Conservation (phyloP, 2,113 vertebrate species). For the Stercorarius parasiticus region DNA sequence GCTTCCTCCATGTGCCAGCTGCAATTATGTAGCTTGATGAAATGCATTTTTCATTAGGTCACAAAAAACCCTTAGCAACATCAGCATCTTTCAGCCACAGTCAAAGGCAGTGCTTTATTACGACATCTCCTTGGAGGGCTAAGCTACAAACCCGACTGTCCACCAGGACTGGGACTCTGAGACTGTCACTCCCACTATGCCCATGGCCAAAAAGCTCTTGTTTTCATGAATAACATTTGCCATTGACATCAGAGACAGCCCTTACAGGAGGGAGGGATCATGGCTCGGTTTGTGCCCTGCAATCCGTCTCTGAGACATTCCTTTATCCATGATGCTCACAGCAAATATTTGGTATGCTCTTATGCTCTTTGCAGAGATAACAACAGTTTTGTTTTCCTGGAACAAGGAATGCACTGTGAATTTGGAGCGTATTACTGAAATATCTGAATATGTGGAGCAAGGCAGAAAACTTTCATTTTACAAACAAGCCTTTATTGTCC, state of each 20-base stretch:
- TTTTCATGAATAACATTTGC: background rate
- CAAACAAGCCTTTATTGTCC: constrained; percentile 51
- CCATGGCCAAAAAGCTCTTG: background rate
- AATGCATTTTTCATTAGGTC: constrained; percentile 3
- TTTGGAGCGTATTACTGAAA: background rate
- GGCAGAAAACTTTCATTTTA: background rate
- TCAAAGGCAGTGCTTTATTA: background rate
- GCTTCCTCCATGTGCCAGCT: background rate
- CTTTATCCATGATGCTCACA: background rate
- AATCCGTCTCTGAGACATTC: background rate
- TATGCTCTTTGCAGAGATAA: background rate
- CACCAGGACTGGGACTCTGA: background rate
- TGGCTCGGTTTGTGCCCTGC: background rate
- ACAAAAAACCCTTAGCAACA: background rate
- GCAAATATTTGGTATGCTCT: background rate
- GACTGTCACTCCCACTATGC: background rate
- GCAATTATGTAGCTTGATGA: background rate
- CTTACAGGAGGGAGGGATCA: background rate
- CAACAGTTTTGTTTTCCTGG: background rate
- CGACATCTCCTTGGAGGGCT: background rate
- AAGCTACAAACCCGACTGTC: background rate
- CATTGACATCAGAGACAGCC: background rate
- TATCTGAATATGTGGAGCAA: background rate
- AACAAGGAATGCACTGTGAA: constrained; percentile 11
- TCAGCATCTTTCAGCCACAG: background rate